Evolutionary conservation across 2,797 vertebrate genomes (phyloP).

Genomic region (Neosilurus mollespiculum): DNA sequence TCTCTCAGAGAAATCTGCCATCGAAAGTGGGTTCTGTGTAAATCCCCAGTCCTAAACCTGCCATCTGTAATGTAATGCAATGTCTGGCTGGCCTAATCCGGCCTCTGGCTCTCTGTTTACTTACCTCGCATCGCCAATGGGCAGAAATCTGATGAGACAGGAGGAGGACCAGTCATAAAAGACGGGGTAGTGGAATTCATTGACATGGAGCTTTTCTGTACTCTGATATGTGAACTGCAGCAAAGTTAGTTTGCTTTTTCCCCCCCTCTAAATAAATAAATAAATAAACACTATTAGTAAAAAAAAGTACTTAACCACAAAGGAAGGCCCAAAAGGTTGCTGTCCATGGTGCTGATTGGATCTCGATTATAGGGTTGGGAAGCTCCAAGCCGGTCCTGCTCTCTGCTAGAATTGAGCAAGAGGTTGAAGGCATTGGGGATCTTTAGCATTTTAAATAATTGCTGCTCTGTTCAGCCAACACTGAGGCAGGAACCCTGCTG

Average conservation of each 20-base stretch:
- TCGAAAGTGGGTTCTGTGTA: conserved; percentile 39
- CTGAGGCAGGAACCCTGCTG: conserved; percentile 17
- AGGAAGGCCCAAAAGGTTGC: not conserved
- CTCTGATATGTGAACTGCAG: not conserved
- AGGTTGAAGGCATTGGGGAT: conserved; percentile 30
- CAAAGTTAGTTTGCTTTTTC: too few species aligned
- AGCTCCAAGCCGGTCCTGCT: not conserved
- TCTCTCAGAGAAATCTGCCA: conserved; percentile 34
- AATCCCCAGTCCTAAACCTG: conserved; percentile 48
- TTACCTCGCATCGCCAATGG: not conserved
- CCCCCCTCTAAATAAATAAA: too few species aligned
- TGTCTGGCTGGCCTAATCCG: conserved; percentile 51
- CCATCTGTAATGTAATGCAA: conserved; percentile 53
- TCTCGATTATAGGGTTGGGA: conserved; percentile 43
- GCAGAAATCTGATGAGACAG: conserved; percentile 48
- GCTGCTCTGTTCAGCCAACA: conserved; percentile 40
- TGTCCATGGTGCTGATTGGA: conserved; percentile 30
- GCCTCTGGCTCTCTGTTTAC: conserved; percentile 48
- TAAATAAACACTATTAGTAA: too few species aligned
- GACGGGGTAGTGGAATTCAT: conserved; percentile 4
- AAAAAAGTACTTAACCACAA: too few species aligned
- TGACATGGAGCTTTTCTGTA: conserved; percentile 2
- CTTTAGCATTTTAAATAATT: conserved; percentile 48
- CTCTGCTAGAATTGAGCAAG: conserved; percentile 26
- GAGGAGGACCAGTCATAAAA: conserved; percentile 26